Evolutionary conservation across 2,888 invertebrate species (phyloP).

Genomic region (Quadroppia sp.): DNA sequence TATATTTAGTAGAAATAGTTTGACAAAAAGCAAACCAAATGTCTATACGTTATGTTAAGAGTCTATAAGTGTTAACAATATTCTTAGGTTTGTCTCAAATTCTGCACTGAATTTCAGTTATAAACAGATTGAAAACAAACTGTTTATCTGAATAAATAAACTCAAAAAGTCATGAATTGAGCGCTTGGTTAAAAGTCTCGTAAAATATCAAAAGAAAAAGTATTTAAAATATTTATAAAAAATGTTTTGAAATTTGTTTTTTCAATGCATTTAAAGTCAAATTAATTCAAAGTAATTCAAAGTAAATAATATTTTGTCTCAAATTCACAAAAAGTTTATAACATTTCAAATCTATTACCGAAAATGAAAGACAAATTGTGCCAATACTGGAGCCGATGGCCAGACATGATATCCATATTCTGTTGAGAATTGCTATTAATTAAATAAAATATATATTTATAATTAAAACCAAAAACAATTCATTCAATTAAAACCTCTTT

Average conservation of each 20-base stretch:
- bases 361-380: conserved; percentile 77
- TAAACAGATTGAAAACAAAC: conserved; percentile 4
- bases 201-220: background rate
- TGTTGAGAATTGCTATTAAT: conserved; percentile 43
- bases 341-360: conserved; percentile 51
- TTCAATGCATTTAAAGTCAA: no score
- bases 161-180: conserved; percentile 40
- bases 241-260: no score
- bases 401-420: conserved; percentile 88
- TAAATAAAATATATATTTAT: background rate
- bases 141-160: conserved; percentile 14
- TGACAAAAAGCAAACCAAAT: no score
- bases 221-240: background rate
- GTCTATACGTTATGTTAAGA: no score
- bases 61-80: no score
- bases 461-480: background rate
- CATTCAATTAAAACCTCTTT: conserved; percentile 11
- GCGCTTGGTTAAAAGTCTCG: conserved; percentile 20
- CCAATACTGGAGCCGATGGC: conserved; percentile 87
- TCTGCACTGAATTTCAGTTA: background rate
- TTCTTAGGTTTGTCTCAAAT: no score
- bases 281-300: no score
- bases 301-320: background rate
- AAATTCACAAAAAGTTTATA: background rate
- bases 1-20: no score